Evolutionary conservation across 2,888 invertebrate species (phyloP).

Genomic region (Xanthia icteritia): DNA sequence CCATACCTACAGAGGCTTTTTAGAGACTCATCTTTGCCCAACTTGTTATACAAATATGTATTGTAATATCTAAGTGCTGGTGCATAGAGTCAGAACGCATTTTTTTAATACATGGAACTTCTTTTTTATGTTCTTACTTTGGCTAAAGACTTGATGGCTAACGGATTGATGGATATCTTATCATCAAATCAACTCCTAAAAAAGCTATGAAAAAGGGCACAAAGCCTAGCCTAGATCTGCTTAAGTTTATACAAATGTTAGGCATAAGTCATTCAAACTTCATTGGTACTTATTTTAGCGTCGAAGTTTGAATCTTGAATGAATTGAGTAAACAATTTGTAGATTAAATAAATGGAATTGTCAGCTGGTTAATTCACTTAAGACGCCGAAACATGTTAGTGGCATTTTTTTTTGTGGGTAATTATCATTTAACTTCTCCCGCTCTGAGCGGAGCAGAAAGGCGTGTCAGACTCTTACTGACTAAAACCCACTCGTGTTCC

Average conservation of each 20-base stretch:
- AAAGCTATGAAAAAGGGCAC: neutral
- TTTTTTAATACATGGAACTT: too few relatives aligned
- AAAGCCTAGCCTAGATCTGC: neutral
- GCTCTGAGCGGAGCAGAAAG: too few relatives aligned
- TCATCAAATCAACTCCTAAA: neutral
- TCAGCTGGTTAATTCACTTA: neutral
- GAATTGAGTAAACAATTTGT: conserved; percentile 5
- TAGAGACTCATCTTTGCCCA: neutral
- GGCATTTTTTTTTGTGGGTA: too few relatives aligned
- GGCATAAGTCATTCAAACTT: neutral
- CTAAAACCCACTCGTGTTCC: too few relatives aligned
- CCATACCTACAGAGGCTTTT: neutral
- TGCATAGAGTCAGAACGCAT: too few relatives aligned
- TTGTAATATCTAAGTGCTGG: neutral
- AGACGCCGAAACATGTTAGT: too few relatives aligned
- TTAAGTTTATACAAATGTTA: neutral
- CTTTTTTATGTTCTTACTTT: neutral
- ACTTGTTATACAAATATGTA: too few relatives aligned
- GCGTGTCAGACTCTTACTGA: too few relatives aligned
- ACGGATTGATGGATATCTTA: neutral
- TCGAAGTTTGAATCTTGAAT: neutral
- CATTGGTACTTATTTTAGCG: neutral
- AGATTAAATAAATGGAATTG: neutral
- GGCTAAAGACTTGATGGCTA: neutral
- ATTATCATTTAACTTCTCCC: too few relatives aligned